Evolutionary conservation across 2,113 vertebrate species (phyloP).

Genomic region (Callocephalon fimbriatum): DNA sequence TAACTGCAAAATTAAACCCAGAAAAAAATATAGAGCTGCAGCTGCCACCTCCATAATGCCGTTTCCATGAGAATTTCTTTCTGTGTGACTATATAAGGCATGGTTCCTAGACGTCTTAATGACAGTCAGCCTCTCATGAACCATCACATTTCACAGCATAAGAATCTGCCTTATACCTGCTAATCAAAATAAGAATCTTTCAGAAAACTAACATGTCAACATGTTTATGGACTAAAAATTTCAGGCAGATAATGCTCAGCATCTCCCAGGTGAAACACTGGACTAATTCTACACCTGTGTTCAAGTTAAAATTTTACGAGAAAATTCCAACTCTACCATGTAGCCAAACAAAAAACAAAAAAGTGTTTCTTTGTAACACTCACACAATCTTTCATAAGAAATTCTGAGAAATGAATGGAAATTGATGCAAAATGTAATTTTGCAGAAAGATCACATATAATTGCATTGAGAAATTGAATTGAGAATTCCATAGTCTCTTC

Average conservation of each 20-base stretch:
- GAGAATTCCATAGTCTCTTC: neutral
- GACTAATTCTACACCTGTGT: neutral
- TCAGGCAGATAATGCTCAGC: neutral
- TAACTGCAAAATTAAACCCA: conserved; percentile 36
- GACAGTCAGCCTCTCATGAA: conserved; percentile 21
- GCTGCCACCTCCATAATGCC: conserved; percentile 55
- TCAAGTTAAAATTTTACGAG: neutral
- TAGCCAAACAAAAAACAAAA: neutral
- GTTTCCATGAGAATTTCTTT: conserved; percentile 69
- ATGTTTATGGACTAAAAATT: neutral
- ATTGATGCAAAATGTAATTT: neutral
- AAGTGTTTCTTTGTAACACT: neutral
- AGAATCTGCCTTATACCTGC: neutral
- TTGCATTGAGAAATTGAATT: neutral
- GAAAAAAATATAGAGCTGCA: conserved; percentile 50
- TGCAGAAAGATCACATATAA: conserved; percentile 14
- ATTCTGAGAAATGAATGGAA: neutral
- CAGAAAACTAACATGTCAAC: neutral
- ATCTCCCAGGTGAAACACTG: neutral
- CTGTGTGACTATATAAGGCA: conserved; percentile 50
- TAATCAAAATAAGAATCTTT: neutral
- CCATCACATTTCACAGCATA: neutral
- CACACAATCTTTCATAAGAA: neutral
- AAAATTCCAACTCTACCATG: neutral
- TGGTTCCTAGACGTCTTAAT: conserved; percentile 31